Evolutionary conservation across 2,113 vertebrate genomes (phyloP), one percentile per base, ranked within the genome.

Genomic region (Uropsilus gracilis): DNA sequence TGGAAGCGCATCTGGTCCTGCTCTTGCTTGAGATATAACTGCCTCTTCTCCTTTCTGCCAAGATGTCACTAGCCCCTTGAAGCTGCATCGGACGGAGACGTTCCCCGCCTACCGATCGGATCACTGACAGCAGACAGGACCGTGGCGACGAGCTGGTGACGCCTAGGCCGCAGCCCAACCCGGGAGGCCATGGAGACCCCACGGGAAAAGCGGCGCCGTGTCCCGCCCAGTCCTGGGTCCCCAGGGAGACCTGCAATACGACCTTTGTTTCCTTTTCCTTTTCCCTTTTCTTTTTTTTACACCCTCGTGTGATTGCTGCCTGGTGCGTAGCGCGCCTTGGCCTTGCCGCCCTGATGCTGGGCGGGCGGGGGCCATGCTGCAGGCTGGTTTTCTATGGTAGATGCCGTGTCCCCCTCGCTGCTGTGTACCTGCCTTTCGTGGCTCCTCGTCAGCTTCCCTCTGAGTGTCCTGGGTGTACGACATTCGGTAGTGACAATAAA

Each of bases 71-170:
- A 98, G 98, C 94, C 98, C 98, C 0, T 61, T 97, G 98, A 98
- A 98, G 97, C 98, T 99, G 34, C 98, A 98, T 32, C 97, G 98
- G 88, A 98, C 98, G 9, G 98, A 98, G 96, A 98, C 98, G 85
- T 99, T 98, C 5, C 98, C 98, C 4, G 28, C 97, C 87, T 98
- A 96, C 95, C 96, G 98, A 55, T 92, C 98, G 7, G 98, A 99
- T 50, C 98, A 98, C 92, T 97, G 98, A 98, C 97, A 90, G 91
- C 55, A 26, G 22, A 11, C 28, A n/a, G 30, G 92, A 77, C 75
- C 2, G 6, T 13, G 86, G 86, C 28, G 81, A 93, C 96, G 3
- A 8, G 4, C 55, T 46, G 44, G 80, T 75, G 82, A 81, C 4
- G 83, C 11, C 44, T 68, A 82, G 37, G 59, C 87, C 53, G 0